Base-by-base conservation (phyloP, 2,113 vertebrate genomes). In the Seriola aureovittata region DNA sequence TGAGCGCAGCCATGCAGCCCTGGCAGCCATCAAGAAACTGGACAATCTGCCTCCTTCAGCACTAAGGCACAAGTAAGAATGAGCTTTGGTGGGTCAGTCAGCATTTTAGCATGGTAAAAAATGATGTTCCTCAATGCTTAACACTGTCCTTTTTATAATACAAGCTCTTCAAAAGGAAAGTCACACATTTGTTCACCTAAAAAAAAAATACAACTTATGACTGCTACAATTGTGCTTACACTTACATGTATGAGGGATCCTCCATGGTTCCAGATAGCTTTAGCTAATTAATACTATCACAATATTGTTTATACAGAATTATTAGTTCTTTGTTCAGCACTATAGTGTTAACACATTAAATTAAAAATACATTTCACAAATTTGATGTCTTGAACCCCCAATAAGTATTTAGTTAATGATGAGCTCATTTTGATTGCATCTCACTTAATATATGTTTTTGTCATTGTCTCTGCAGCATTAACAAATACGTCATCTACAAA, bases 1-100 rank as follows among this genome's bases (percentile, higher is more conserved):
- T 0, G 96, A 97, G 94, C 97, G 96, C 90, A 97, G 97, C 94
- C 97, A 98, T 36, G 95, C 96, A 78, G 96, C 96, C 88, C 62
- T 97, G 87, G 96, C 96, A 9, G 95, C 97, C 91, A 96, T 97
- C 82, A 85, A 96, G 96, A 96, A 96, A 92, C 92, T 96, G 95
- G 94, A 90, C 95, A 92, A 82, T 90, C 94, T 93, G 94, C 94
- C 96, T 87, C 93, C 94, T 64, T 96, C 96, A 78, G 93, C 91
- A 68, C 94, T 96, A 90, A 96, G 95, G 60, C 94, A 96, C 94
- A 96, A 96, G 97, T 98, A 97, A 96, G 97, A 34, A 62, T 8
- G 21, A 44, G 16, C 3, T 23, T 36, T 17, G 1, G 8, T 4
- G 4, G 23, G 29, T n/a, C 29, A 32, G 1, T 40, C 21, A 19